These are phyloP conservation scores for Zonotrichia leucophrys DNA, from an alignment of 2,113 vertebrate species.

Conservation along the genomic window DNA sequence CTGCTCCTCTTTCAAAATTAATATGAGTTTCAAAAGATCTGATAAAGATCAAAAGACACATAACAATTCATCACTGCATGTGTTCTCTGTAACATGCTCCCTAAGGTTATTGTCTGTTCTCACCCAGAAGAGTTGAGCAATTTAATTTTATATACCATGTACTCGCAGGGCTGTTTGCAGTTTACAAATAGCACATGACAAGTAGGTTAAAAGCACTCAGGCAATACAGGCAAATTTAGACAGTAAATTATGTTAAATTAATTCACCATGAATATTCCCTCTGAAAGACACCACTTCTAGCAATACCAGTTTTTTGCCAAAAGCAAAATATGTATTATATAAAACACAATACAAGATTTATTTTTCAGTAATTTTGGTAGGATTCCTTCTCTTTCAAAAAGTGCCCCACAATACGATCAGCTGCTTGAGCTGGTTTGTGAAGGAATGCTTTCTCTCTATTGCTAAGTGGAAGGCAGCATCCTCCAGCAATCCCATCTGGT, in stretches of 20 bases:
- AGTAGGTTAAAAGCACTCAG: background rate
- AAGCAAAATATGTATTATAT: background rate
- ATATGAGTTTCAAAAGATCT: background rate
- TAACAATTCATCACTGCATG: background rate
- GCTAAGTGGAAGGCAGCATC: background rate
- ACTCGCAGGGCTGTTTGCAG: background rate
- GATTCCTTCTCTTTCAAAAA: background rate
- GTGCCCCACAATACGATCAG: rapidly evolving
- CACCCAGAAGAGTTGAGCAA: background rate
- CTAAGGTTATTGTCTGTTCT: background rate
- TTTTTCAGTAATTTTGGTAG: background rate
- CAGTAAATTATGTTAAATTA: background rate
- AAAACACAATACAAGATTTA: background rate
- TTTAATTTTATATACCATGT: background rate
- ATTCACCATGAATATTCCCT: background rate
- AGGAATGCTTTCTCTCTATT: background rate
- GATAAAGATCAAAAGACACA: background rate
- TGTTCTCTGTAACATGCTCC: background rate
- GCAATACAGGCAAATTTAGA: background rate
- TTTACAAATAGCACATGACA: background rate
- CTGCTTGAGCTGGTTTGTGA: background rate
- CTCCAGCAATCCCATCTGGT: background rate
- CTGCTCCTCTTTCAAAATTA: background rate
- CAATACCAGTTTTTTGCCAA: background rate
- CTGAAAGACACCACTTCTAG: background rate